These are phyloP conservation scores for Plecotus auritus DNA, from an alignment of 2,113 vertebrate species.

Conservation along the genomic window DNA sequence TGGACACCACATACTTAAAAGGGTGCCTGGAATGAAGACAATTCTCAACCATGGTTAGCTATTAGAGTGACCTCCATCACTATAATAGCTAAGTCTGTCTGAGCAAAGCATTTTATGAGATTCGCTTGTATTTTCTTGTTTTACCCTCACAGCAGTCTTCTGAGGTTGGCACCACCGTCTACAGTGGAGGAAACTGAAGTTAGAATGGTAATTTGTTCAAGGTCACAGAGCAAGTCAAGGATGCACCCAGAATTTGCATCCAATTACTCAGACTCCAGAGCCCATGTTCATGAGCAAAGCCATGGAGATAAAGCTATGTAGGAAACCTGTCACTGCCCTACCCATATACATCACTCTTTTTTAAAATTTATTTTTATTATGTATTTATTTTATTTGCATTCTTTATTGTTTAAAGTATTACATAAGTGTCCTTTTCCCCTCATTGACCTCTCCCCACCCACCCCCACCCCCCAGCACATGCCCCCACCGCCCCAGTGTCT, in stretches of 20 bases:
- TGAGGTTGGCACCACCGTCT: neutral
- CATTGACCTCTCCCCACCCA: too few relatives aligned
- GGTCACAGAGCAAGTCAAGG: neutral
- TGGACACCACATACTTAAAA: neutral
- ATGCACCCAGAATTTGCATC: neutral
- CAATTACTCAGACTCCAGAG: neutral
- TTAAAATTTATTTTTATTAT: too few relatives aligned
- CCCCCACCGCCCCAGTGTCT: too few relatives aligned
- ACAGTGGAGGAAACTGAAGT: neutral
- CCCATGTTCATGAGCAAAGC: neutral
- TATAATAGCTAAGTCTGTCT: neutral
- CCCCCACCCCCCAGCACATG: too few relatives aligned
- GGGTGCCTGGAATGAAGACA: neutral
- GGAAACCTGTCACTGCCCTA: neutral
- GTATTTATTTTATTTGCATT: too few relatives aligned
- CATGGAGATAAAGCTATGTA: neutral
- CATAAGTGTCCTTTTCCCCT: too few relatives aligned
- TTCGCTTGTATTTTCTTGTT: conserved; percentile 8
- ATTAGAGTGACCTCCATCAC: neutral
- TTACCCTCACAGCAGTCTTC: neutral
- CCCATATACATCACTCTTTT: too few relatives aligned
- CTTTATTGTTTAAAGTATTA: too few relatives aligned
- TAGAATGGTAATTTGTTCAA: neutral
- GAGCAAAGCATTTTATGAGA: neutral
- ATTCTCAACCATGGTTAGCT: neutral